Conservation (phyloP, 2,797 vertebrate species). For the Lepus oiostolus region DNA sequence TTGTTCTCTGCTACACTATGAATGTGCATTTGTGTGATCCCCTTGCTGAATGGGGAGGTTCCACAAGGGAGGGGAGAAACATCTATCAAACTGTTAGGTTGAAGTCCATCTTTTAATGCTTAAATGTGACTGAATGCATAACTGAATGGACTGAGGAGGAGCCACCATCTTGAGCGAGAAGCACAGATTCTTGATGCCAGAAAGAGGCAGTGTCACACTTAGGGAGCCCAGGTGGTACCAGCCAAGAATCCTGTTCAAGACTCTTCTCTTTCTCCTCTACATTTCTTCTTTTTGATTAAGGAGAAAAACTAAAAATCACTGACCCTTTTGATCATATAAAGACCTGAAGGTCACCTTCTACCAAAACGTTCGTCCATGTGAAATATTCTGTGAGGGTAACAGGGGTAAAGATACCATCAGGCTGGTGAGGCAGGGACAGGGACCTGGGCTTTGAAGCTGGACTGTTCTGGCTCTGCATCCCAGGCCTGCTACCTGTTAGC, state of each 20-base stretch:
- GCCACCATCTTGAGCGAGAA: not conserved
- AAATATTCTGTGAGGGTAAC: not conserved
- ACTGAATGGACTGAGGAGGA: not conserved
- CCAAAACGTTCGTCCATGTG: not conserved
- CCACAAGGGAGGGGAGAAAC: not conserved
- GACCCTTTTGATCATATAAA: not conserved
- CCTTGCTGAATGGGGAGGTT: not conserved
- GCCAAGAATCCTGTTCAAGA: slow-evolving; percentile 3
- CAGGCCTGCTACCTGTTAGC: not conserved
- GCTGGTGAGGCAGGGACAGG: not conserved
- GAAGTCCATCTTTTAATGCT: not conserved
- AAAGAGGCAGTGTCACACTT: not conserved
- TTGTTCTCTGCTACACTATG: not conserved
- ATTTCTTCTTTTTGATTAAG: not conserved
- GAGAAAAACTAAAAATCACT: not conserved
- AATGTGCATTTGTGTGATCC: not conserved
- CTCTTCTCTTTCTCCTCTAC: not conserved
- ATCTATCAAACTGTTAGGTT: not conserved
- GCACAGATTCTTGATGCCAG: not conserved
- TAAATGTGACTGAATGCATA: not conserved
- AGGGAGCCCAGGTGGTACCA: not conserved
- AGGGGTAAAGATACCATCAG: too few relatives aligned
- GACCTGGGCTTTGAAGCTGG: not conserved
- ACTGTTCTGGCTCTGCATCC: not conserved
- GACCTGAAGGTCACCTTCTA: not conserved